These are phyloP conservation scores for Polydrusus pterygomalis DNA, from an alignment of 2,888 invertebrate genomes.

Conservation along the genomic window DNA sequence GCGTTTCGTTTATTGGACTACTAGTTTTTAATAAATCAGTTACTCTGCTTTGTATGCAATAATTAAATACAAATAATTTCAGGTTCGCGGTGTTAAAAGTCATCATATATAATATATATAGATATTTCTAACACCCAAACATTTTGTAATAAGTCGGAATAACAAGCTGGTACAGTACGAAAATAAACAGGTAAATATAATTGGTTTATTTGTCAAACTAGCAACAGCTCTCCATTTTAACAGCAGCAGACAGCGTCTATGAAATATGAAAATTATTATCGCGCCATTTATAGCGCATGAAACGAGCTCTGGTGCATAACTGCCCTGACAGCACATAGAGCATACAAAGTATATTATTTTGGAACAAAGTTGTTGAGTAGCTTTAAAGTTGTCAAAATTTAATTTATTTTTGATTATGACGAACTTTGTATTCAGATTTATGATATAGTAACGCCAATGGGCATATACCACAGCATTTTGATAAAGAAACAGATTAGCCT, in stretches of 20 bases:
- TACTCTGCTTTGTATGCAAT: too few species aligned
- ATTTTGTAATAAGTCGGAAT: not conserved
- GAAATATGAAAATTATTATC: not conserved
- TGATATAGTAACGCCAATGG: too few species aligned
- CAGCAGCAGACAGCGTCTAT: not conserved
- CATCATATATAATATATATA: not conserved
- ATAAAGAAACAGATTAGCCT: too few species aligned
- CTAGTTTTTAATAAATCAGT: too few species aligned
- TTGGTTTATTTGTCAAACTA: conserved; percentile 10
- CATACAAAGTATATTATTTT: not conserved
- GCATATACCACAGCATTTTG: too few species aligned
- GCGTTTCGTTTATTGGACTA: too few species aligned
- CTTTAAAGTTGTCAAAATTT: too few species aligned
- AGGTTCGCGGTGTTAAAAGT: not conserved
- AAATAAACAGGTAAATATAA: conserved; percentile 3
- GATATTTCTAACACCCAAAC: not conserved
- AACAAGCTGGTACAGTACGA: not conserved
- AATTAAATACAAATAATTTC: too few species aligned
- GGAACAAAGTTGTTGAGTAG: not conserved
- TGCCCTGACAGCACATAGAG: not conserved
- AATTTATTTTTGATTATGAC: too few species aligned
- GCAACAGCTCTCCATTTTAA: conserved; percentile 1
- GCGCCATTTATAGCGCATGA: not conserved
- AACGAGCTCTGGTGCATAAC: not conserved
- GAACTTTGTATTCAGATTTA: not conserved